Conservation (phyloP, 2,113 vertebrate genomes). For the Dascyllus trimaculatus region DNA sequence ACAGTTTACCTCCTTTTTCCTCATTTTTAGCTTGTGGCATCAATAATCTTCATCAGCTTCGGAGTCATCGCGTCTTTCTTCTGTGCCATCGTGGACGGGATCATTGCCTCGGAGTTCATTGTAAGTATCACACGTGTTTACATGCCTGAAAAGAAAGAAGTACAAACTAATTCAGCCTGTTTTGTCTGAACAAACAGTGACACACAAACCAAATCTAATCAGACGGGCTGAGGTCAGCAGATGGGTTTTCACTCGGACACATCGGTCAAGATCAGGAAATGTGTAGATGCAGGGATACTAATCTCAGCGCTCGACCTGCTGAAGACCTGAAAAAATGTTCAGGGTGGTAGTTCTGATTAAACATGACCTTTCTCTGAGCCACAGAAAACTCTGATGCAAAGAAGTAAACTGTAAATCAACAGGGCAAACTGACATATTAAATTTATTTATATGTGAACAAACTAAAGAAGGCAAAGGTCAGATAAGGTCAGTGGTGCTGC, state of each 20-base stretch:
- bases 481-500: not conserved
- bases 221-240: not conserved
- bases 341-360: slow-evolving; percentile 33
- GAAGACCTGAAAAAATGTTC: not conserved
- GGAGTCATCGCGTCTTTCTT: slow-evolving; percentile 93
- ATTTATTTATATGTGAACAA: not conserved
- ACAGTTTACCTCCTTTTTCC: not conserved
- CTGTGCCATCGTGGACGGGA: slow-evolving; percentile 92
- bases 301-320: slow-evolving; percentile 10
- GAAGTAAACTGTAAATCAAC: slow-evolving; percentile 1
- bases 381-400: not conserved
- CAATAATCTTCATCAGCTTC: slow-evolving; percentile 95
- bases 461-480: slow-evolving; percentile 1
- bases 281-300: slow-evolving; percentile 22
- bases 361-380: slow-evolving; percentile 4
- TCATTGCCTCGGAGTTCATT: slow-evolving; percentile 92
- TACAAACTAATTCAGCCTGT: not conserved
- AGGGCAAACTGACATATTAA: no score
- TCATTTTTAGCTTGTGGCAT: slow-evolving; percentile 87
- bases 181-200: not conserved
- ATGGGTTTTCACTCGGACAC: not conserved
- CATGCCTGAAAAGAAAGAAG: not conserved
- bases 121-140: slow-evolving; percentile 84
- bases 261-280: slow-evolving; percentile 25
- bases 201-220: not conserved